These are phyloP conservation scores for Oryzias woworae DNA, from an alignment of 2,113 vertebrate genomes.

Conservation along the genomic window DNA sequence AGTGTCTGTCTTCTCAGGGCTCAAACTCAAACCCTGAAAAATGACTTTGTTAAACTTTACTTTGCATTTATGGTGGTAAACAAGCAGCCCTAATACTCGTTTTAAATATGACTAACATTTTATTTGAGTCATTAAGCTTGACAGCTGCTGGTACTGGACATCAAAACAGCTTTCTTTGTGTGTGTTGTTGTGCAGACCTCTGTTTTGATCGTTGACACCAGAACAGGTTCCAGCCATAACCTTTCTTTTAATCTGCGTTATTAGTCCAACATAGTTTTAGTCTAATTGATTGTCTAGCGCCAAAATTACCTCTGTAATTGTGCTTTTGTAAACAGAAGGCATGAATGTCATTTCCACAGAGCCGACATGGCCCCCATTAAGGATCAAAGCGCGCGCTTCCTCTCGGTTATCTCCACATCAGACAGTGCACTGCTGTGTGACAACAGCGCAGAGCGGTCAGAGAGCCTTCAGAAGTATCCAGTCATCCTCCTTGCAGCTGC, in stretches of 20 bases:
- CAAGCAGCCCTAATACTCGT: not conserved
- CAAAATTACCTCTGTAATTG: conserved; percentile 66
- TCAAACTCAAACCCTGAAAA: too few species aligned
- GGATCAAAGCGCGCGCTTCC: conserved; percentile 69
- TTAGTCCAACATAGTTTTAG: conserved; percentile 55
- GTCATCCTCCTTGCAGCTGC: conserved; percentile 18
- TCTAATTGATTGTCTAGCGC: conserved; percentile 70
- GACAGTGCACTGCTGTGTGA: conserved; percentile 53
- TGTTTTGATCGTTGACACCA: conserved; percentile 37
- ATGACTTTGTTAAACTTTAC: too few species aligned
- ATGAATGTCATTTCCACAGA: conserved; percentile 63
- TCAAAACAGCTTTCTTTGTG: conserved; percentile 1
- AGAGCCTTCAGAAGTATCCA: conserved; percentile 23
- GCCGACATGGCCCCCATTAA: conserved; percentile 58
- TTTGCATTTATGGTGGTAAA: too few species aligned
- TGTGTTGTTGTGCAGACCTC: conserved; percentile 18
- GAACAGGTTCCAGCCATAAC: conserved; percentile 29
- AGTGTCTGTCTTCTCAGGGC: too few species aligned
- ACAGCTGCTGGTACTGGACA: conserved; percentile 11
- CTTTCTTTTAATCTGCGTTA: conserved; percentile 57
- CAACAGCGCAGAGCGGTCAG: conserved; percentile 42
- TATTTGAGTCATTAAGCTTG: not conserved
- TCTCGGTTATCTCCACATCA: conserved; percentile 66
- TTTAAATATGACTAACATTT: conserved; percentile 5
- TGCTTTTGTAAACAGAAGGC: conserved; percentile 66